Evolutionary conservation across 1,140 invertebrate genomes (phyloP), one percentile per base, ranked within the genome.

Genomic region (Eubasilissa regina): DNA sequence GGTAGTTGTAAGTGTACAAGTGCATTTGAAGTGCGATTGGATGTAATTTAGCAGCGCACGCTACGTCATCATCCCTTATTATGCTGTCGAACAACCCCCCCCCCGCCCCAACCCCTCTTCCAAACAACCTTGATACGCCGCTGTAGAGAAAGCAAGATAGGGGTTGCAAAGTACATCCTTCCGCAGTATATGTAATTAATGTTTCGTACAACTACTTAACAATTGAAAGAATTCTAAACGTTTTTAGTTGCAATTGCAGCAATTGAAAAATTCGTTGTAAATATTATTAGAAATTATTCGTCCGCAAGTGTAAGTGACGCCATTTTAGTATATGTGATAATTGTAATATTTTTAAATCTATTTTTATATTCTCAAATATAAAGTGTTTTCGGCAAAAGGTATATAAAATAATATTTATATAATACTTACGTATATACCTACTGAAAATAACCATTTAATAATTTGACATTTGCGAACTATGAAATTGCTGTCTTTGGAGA

Each of bases 11-110:
- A 75, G 78, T 75, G 64, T 81, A 60, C 78, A 75, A 82, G 81
- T 78, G 81, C 81, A 82, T 77, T 81, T 75, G 74, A 68, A 79
- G 81, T 79, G 78, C 77, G 81, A 82, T 82, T 82, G 68, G 78
- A 58, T 77, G 81, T 78, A 78, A 83, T 80, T 83, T 80, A 78
- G 73, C 73, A 62, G 72, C 73, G 76, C 81, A 83, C 81, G 81
- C 81, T 58, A 83, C 80, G 78, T 80, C 78, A 79, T 83, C 81
- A 83, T 80, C 81, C 79, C 81, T 83, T 58, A 82, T 82, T 82
- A 82, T 80, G 51, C 78, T 82, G 81, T 82, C 81, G 64, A 77
- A 68, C 47, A 11, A 53, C 75, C 51, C 62, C 48, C 68, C 12
- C 1, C 44, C 45, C n/a, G 4, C 0, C 56, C 17, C 45, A 1